These are phyloP conservation scores for Micrasema minimum DNA, from an alignment of 1,140 invertebrate genomes.

Conservation along the genomic window DNA sequence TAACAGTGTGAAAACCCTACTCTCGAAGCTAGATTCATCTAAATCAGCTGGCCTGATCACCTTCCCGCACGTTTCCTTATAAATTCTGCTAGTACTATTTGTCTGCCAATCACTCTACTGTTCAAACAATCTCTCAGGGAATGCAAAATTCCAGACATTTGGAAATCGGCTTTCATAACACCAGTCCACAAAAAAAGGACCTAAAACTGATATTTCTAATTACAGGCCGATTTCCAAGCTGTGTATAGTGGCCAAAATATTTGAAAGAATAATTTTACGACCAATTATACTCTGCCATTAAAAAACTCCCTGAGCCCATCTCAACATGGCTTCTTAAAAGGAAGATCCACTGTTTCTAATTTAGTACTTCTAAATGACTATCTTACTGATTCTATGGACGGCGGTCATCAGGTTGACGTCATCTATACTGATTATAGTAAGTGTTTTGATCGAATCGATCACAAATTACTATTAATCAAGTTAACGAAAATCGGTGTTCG, in stretches of 20 bases:
- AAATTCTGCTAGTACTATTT: constrained; percentile 38
- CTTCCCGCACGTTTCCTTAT: constrained; percentile 47
- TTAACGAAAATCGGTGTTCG: constrained; percentile 40
- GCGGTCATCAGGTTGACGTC: constrained; percentile 41
- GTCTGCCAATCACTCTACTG: constrained; percentile 41
- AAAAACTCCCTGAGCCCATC: not conserved
- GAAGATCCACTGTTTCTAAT: not conserved
- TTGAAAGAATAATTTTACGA: constrained; percentile 35
- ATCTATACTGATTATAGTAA: constrained; percentile 54
- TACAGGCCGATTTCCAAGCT: constrained; percentile 54
- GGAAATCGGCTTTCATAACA: constrained; percentile 51
- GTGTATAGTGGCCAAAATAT: constrained; percentile 32
- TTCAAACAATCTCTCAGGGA: constrained; percentile 46
- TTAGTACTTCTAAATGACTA: constrained; percentile 7
- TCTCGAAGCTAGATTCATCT: not conserved
- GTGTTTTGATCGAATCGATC: constrained; percentile 49
- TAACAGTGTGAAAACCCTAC: not conserved
- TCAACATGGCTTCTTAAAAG: constrained; percentile 2
- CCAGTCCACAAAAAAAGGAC: constrained; percentile 51
- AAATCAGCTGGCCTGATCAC: constrained; percentile 49
- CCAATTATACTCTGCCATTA: not conserved
- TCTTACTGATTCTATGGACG: constrained; percentile 17
- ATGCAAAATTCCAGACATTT: constrained; percentile 42
- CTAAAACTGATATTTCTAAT: constrained; percentile 47
- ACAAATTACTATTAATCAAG: constrained; percentile 41